A percentile compares a stretch with the other conserved stretches of the same genome.
phyloP scores from a whole-genome alignment of 2,113 vertebrate genomes.

The pig (Sus scrofa) region DNA sequence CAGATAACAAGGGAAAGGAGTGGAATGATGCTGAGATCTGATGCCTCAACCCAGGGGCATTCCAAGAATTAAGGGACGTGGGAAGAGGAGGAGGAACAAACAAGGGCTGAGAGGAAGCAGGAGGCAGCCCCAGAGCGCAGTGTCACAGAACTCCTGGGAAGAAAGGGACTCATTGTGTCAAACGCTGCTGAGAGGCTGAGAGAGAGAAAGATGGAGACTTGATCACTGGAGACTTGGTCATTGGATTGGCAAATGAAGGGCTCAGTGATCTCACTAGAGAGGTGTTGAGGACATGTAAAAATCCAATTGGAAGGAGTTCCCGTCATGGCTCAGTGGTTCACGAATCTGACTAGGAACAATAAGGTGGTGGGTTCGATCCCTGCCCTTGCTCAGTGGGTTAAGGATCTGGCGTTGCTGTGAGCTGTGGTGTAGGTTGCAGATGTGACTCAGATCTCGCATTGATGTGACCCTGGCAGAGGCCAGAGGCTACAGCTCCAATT shows the following conservation, averaged over 20 bases:
- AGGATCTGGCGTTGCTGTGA: too few relatives aligned
- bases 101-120: not conserved
- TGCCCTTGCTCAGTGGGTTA: too few relatives aligned
- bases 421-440: too few relatives aligned
- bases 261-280: not conserved
- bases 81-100: not conserved
- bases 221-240: not conserved
- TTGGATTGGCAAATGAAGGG: not conserved
- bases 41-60: not conserved
- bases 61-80: not conserved
- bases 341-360: too few relatives aligned
- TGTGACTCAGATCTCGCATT: too few relatives aligned
- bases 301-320: too few relatives aligned
- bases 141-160: not conserved
- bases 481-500: too few relatives aligned
- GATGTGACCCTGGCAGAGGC: too few relatives aligned
- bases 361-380: too few relatives aligned
- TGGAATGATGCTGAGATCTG: not conserved
- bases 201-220: not conserved
- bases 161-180: not conserved
- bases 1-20: not conserved
- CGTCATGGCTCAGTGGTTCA: too few relatives aligned
- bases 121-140: not conserved
- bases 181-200: not conserved
- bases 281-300: not conserved